A percentile compares a stretch with the other conserved stretches of the same genome.
Conservation (phyloP, 2,888 invertebrate genomes). For the Caprella mutica region DNA sequence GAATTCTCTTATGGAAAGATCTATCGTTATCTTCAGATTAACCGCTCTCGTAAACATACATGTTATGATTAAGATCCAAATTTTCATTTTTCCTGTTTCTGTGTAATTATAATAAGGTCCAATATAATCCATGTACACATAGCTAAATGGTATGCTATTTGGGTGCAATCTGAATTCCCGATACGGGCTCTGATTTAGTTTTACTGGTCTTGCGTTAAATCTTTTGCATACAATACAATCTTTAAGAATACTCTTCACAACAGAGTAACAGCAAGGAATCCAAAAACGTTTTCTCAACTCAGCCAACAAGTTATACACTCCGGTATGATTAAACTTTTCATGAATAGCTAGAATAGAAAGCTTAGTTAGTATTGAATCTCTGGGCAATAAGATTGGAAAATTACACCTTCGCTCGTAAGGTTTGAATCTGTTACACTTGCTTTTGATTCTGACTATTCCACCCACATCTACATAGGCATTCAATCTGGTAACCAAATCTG, state of each 20-base stretch:
- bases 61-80: background rate
- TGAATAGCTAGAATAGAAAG: too few relatives aligned
- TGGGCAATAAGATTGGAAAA: background rate
- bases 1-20: background rate
- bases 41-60: slow-evolving; percentile 8
- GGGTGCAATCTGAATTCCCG: background rate
- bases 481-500: too few relatives aligned
- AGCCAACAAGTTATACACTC: background rate
- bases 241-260: background rate
- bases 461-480: too few relatives aligned
- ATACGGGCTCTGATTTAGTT: background rate
- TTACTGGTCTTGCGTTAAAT: background rate
- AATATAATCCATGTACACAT: background rate
- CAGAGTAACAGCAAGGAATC: background rate
- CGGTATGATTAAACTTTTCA: background rate
- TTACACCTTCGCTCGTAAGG: background rate
- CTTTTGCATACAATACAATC: background rate
- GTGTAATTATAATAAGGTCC: background rate
- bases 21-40: background rate
- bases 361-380: background rate
- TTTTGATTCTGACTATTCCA: background rate
- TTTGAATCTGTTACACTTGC: background rate
- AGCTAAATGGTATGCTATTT: background rate
- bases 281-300: background rate
- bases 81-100: background rate